Base-by-base conservation (phyloP, 2,888 invertebrate species). In the Monoplex corrugatus region DNA sequence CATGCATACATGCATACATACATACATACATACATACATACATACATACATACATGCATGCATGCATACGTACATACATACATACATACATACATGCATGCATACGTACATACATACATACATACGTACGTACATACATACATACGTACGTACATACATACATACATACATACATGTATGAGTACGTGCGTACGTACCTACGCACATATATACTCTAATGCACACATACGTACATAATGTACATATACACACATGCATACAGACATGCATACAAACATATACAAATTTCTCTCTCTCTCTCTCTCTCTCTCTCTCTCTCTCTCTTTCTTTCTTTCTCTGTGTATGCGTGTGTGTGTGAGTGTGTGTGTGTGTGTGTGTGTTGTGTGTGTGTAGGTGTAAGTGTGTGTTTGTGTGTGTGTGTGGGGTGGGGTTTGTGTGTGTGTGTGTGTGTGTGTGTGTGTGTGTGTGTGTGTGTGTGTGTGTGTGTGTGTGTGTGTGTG, bases 211-310 rank as follows among this genome's bases (percentile, higher is more conserved):
- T n/a, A 40, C 40, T 40, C 78, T 23, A 38, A 78, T 40, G 23
- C 78, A 78, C 78, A 40, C 78, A 78, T 40, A 78, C 78, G 40
- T 40, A 78, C 78, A 78, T 40, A 78, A 50, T 40, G 40, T 40
- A 78, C 78, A 78, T 40, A 78, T 40, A 78, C 78, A 72, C 72
- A 72, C 72, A 32, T 35, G 35, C 72, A 72, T 35, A 72, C 72
- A 72, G 32, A 72, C 72, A 72, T 35, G 35, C 72, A 72, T 10
- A n/a, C 32, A 72, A 32, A 72, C 32, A 72, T 10, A 72, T 35
- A 72, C 35, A 72, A 13, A 16, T 50, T 16, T 50, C 50, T 50
- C 10, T 50, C 10, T 57, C 50, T 50, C 50, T 50, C 50, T 50
- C 50, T 50, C 50, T 50, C 50, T 50, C 50, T 50, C 50, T 50